Base-by-base conservation (phyloP, 2,797 vertebrate genomes). In the Coreius guichenoti region DNA sequence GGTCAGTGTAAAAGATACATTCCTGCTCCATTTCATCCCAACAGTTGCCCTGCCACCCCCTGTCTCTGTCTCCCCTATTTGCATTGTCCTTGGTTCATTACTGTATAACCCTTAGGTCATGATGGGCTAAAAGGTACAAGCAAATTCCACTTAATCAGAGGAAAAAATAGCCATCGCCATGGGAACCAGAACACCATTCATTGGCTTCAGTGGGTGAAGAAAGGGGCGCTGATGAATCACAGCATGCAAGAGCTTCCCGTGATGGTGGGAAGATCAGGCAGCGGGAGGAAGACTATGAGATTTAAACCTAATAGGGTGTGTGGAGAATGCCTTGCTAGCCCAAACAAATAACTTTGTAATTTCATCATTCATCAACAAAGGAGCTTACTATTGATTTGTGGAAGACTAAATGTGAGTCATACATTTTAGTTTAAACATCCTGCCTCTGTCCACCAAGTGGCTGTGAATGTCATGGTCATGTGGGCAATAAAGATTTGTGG, bases 91-190 rank as follows among this genome's bases (percentile, higher is more conserved):
- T 23, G 31, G 78, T 74, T 92, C 74, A 90, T 92, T 89, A 91
- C 80, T 89, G 49, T 58, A 86, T 39, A 73, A 36, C 39, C 86
- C 78, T 75, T 49, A 17, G 61, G 87, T 70, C 81, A 87, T 85
- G 84, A 84, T 74, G 72, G 86, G 81, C 87, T 87, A 88, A 88
- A 90, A 89, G 82, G 88, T 87, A 80, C 68, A 89, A 90, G 86
- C 75, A 89, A 86, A 91, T 91, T 89, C 74, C 63, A 86, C 81
- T 90, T 89, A 87, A 92, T 91, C 86, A 88, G 82, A 75, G 84
- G 63, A 89, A 89, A 91, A 88, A 81, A 82, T 54, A 87, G 75
- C 29, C 49, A 90, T 91, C 0, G 81, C 89, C 92, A 93, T 93
- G 90, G 92, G 91, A 93, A 93, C 92, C 79, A 56, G 45, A 45